These are phyloP conservation scores for Polypterus bichir DNA, from an alignment of 2,113 vertebrate species.

Conservation along the genomic window DNA sequence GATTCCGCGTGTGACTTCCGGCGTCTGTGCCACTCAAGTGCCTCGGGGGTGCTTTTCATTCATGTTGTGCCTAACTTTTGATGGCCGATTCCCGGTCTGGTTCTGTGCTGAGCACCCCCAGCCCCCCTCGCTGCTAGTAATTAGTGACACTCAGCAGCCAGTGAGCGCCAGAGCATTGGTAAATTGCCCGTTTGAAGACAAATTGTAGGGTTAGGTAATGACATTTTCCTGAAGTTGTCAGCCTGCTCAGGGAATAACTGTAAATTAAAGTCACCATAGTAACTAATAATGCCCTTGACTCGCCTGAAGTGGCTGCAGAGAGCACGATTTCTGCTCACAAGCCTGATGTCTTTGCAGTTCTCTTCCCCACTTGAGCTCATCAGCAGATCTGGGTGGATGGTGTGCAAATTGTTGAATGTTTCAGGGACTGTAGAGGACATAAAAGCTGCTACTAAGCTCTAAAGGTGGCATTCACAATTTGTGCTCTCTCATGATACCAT, in stretches of 20 bases:
- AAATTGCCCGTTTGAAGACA: background rate
- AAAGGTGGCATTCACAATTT: too few species aligned
- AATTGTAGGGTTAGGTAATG: constrained; percentile 1
- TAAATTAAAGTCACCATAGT: constrained; percentile 1
- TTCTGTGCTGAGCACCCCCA: background rate
- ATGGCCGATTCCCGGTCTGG: too few species aligned
- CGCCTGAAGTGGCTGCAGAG: background rate
- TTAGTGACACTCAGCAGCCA: background rate
- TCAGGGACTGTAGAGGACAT: too few species aligned
- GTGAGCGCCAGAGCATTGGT: background rate
- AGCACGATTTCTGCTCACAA: background rate
- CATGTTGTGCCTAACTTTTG: too few species aligned
- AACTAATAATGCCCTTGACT: background rate
- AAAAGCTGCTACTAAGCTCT: too few species aligned
- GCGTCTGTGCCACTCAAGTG: too few species aligned
- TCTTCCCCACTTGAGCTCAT: background rate
- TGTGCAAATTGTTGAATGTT: too few species aligned
- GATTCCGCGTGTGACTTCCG: too few species aligned
- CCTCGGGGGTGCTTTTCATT: too few species aligned
- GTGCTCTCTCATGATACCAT: too few species aligned
- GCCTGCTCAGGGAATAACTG: background rate
- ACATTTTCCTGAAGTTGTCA: constrained; percentile 1
- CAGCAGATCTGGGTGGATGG: too few species aligned
- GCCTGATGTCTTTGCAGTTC: background rate
- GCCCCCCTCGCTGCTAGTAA: background rate